Conservation (phyloP, 2,113 vertebrate genomes). For the Alces alces region DNA sequence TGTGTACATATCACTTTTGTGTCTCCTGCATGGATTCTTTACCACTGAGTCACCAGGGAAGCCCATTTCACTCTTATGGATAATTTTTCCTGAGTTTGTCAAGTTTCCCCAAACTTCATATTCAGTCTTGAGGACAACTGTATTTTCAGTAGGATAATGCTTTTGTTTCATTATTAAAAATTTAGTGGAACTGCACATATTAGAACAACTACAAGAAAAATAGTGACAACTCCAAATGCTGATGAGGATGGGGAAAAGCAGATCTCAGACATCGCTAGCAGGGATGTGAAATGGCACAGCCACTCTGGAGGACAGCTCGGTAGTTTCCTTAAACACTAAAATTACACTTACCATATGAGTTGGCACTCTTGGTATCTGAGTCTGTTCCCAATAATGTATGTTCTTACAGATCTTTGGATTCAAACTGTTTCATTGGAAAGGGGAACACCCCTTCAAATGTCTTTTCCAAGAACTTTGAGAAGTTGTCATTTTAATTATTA, state of each 20-base stretch:
- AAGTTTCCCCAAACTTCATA: neutral
- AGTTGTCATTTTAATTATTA: neutral
- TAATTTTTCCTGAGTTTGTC: neutral
- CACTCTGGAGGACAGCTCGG: rapidly evolving
- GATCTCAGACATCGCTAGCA: neutral
- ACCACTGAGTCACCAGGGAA: neutral
- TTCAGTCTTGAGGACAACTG: neutral
- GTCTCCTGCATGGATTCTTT: neutral
- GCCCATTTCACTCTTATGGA: neutral
- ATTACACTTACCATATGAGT: neutral
- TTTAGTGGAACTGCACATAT: neutral
- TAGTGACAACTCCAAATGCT: neutral
- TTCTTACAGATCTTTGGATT: neutral
- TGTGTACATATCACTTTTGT: neutral
- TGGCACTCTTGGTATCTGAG: neutral
- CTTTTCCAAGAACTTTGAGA: neutral
- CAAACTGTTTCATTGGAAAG: neutral
- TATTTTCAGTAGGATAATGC: neutral
- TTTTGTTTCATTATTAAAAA: neutral
- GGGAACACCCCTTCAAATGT: neutral
- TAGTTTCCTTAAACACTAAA: neutral
- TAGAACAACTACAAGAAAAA: neutral
- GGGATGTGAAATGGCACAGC: neutral
- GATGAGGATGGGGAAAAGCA: neutral
- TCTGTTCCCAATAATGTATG: neutral